These are phyloP conservation scores for Battus philenor DNA, from an alignment of 1,140 invertebrate genomes.

Conservation along the genomic window DNA sequence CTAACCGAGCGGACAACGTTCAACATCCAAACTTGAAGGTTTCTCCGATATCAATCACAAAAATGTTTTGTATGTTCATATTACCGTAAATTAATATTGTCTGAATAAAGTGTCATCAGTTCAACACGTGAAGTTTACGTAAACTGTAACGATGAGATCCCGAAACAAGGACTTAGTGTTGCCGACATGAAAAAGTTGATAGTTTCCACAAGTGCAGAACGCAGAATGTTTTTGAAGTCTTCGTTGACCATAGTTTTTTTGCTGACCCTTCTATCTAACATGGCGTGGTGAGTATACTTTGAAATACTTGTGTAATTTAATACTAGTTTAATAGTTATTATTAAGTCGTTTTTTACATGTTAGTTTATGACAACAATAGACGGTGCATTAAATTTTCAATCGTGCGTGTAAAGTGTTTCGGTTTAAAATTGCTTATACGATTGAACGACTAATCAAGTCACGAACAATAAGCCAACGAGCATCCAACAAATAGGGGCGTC, in stretches of 20 bases:
- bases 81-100: no score
- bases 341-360: no score
- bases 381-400: not conserved
- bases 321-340: not conserved
- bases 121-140: slow-evolving; percentile 1
- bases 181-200: slow-evolving; percentile 60
- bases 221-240: slow-evolving; percentile 55
- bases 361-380: not conserved
- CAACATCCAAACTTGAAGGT: no score
- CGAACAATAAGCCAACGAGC: slow-evolving; percentile 36
- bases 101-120: no score
- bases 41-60: no score
- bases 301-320: not conserved
- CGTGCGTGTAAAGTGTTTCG: slow-evolving; percentile 18
- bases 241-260: slow-evolving; percentile 45
- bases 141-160: slow-evolving; percentile 49
- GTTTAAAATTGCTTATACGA: slow-evolving; percentile 19
- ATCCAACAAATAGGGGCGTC: slow-evolving; percentile 23
- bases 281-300: slow-evolving; percentile 51
- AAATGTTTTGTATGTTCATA: no score
- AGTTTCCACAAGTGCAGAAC: slow-evolving; percentile 31
- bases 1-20: no score
- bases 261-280: slow-evolving; percentile 50
- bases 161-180: slow-evolving; percentile 53
- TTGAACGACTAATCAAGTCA: slow-evolving; percentile 27